Conservation (phyloP, 1,140 invertebrate species). For the Pogonomyrmex barbatus region DNA sequence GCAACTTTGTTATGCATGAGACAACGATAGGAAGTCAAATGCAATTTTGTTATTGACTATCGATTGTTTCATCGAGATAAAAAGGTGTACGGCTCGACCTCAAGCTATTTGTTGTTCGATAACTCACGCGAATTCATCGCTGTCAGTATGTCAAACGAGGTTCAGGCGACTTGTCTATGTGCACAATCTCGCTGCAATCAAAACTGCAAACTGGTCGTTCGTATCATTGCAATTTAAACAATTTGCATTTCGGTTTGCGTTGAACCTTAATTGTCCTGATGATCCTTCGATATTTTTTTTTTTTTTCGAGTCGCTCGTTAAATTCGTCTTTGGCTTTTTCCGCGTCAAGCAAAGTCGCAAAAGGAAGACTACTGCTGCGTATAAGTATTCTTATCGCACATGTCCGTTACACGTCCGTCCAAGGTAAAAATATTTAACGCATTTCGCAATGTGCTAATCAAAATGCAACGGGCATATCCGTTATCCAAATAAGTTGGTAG, state of each 20-base stretch:
- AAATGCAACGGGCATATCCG: constrained; percentile 48
- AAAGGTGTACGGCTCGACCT: constrained; percentile 5
- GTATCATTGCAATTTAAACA: neutral
- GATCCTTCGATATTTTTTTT: neutral
- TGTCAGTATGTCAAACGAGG: neutral
- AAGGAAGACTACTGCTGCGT: neutral
- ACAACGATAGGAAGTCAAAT: constrained; percentile 4
- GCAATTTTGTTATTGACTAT: constrained; percentile 33
- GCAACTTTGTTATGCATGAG: constrained; percentile 10
- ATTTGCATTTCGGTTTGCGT: neutral
- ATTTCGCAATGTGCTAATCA: constrained; percentile 65
- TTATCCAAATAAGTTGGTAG: constrained; percentile 60
- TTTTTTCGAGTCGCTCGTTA: neutral
- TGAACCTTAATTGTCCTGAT: no score
- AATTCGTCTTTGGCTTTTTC: constrained; percentile 19
- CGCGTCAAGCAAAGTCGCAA: neutral
- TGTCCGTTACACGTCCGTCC: constrained; percentile 36
- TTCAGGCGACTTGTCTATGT: neutral
- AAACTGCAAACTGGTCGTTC: neutral
- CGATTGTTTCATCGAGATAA: constrained; percentile 31
- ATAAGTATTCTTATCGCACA: constrained; percentile 57
- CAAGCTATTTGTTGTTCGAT: constrained; percentile 35
- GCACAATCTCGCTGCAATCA: constrained; percentile 3
- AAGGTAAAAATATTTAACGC: constrained; percentile 60
- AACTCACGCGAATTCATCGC: constrained; percentile 22